phyloP scores from a whole-genome alignment of 2,113 vertebrate genomes.

The Pluvialis apricaria region DNA sequence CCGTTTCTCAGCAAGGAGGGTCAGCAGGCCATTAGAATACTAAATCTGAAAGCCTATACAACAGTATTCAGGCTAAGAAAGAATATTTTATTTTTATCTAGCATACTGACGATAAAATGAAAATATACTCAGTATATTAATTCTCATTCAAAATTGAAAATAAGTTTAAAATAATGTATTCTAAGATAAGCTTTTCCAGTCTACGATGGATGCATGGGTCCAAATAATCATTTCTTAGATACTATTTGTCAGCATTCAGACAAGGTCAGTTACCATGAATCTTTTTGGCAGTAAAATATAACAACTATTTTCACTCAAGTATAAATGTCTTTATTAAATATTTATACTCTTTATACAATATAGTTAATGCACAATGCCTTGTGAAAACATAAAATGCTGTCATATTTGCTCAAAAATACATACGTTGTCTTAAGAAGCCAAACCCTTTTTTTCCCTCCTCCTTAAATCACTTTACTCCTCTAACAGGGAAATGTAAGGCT shows the following conservation, averaged over 20 bases:
- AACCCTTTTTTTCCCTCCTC: too few species aligned
- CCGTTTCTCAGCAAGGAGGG: not conserved
- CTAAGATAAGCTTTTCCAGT: not conserved
- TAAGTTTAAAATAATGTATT: conserved; percentile 1
- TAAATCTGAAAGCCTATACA: not conserved
- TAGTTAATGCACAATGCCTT: not conserved
- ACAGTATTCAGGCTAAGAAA: not conserved
- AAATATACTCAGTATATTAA: not conserved
- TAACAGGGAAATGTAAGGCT: not conserved
- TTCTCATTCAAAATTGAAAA: not conserved
- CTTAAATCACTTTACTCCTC: not conserved
- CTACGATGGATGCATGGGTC: not conserved
- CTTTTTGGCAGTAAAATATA: not conserved
- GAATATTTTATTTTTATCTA: conserved; percentile 6
- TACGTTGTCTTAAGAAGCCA: not conserved
- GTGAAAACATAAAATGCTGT: not conserved
- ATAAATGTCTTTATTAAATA: not conserved
- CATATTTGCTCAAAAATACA: not conserved
- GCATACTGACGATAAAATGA: not conserved
- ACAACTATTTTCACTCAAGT: not conserved
- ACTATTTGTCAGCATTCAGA: not conserved
- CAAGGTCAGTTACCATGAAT: not conserved
- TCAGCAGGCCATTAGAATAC: not conserved
- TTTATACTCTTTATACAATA: not conserved
- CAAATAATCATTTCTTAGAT: not conserved